Evolutionary conservation across 2,113 vertebrate species (phyloP), one percentile per base, ranked within the genome.

Genomic region (Nanorana parkeri): DNA sequence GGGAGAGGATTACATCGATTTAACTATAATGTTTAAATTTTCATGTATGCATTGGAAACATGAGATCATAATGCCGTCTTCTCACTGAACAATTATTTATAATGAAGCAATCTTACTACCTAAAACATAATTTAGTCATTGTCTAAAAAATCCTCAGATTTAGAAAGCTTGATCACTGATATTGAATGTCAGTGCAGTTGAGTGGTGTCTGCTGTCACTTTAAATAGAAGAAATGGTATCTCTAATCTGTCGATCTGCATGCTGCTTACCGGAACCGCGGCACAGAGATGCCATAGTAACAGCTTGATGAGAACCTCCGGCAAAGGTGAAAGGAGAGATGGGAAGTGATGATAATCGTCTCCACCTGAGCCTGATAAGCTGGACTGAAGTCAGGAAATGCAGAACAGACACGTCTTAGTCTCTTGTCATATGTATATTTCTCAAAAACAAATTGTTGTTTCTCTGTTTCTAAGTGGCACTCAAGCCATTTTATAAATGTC

Each of bases 271-370:
- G 17, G 24, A 74, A 23, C 41, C 17, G 36, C 21, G 24, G 29
- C 32, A 20, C 32, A 11, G 29, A 47, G 67, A 47, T 69, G 52
- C 67, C 54, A 69, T 69, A 80, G 78, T 80, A 80, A 80, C 78
- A n/a, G 29, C 29, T 6, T 69, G 66, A 80, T 56, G 64, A 47
- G 20, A 41, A 58, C 36, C 63, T 58, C 64, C 17, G 28, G 77
- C 51, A 36, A 78, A 78, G 61, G 76, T 65, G 41, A 65, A 66
- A 65, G 51, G n/a, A 63, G 58, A 65, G 61, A 77, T 77, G 23
- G 64, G 16, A 58, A 68, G 51, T 17, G 52, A 79, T 52, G 52
- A 68, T 60, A 58, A 68, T n/a, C 16, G 47, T 17, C 16, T 7
- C 24, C 16, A 23, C 17, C 64, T 32, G 77, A 21, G 29, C 19